These are phyloP conservation scores for Ochropleura plecta DNA, from an alignment of 2,888 invertebrate species.

Conservation along the genomic window DNA sequence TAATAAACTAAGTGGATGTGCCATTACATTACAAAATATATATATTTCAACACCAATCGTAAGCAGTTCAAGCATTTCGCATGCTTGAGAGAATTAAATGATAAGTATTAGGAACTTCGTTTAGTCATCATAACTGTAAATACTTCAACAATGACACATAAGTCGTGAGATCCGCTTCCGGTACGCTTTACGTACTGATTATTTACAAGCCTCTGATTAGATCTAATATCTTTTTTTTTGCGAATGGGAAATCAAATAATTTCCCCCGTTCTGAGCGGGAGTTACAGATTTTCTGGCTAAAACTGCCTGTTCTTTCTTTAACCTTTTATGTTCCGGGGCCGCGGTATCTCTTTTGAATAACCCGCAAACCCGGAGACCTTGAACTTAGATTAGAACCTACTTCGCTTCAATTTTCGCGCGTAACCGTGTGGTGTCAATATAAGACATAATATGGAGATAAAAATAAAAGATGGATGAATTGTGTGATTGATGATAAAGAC, in stretches of 20 bases:
- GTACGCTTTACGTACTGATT: slow-evolving; percentile 16
- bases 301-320: no score
- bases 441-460: neutral
- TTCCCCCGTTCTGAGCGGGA: no score
- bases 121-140: slow-evolving; percentile 29
- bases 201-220: slow-evolving; percentile 20
- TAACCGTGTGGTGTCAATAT: neutral
- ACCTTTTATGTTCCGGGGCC: no score
- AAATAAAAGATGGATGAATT: neutral
- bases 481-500: neutral
- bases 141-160: slow-evolving; percentile 31
- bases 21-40: neutral
- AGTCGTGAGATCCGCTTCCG: slow-evolving; percentile 30
- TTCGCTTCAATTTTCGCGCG: slow-evolving; percentile 7
- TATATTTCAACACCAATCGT: neutral
- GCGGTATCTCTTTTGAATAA: no score
- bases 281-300: no score
- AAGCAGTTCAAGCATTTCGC: neutral
- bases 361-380: neutral
- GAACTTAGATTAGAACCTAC: slow-evolving; percentile 5
- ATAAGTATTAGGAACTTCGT: slow-evolving; percentile 13
- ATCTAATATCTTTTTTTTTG: neutral
- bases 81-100: slow-evolving; percentile 9
- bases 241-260: no score
- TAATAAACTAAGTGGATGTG: neutral